Conservation (phyloP, 1,140 invertebrate genomes). For the Campoletis sonorensis region DNA sequence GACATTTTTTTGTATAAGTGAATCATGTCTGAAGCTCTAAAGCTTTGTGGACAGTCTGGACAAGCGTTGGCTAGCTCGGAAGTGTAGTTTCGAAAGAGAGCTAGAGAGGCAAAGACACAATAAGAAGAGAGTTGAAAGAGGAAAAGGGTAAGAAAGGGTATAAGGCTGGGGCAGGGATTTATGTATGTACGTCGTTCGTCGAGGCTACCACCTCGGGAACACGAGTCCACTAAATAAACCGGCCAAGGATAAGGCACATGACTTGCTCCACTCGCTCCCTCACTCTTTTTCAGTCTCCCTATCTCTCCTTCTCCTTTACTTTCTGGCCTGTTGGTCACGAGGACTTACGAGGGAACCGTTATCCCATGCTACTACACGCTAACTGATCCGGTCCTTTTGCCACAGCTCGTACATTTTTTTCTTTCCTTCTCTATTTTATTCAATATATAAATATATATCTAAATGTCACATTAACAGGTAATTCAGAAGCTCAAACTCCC, state of each 20-base stretch:
- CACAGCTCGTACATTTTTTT: slow-evolving; percentile 25
- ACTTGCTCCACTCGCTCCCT: slow-evolving; percentile 36
- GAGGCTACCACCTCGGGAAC: slow-evolving; percentile 66
- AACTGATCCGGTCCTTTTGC: slow-evolving; percentile 34
- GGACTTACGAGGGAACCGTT: slow-evolving; percentile 54
- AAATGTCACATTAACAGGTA: too few species aligned
- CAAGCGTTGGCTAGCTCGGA: not conserved
- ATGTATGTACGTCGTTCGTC: slow-evolving; percentile 65
- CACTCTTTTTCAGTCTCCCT: not conserved
- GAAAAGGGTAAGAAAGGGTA: slow-evolving; percentile 44
- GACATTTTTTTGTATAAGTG: too few species aligned
- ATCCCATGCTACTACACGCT: slow-evolving; percentile 46
- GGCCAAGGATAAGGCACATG: too few species aligned
- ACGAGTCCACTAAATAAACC: slow-evolving; percentile 72
- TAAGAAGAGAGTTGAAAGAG: too few species aligned
- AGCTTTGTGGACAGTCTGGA: not conserved
- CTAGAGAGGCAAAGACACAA: slow-evolving; percentile 21
- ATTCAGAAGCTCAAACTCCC: too few species aligned
- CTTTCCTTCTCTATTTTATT: slow-evolving; percentile 16
- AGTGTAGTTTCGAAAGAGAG: slow-evolving; percentile 3
- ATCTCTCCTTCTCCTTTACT: slow-evolving; percentile 20
- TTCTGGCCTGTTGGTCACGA: slow-evolving; percentile 42
- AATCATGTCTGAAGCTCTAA: not conserved
- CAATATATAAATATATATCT: not conserved
- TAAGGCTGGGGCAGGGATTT: slow-evolving; percentile 63